Percentiles rank a stretch among this genome's conserved stretches.
Conservation (phyloP, 2,113 vertebrate genomes). For the Lycaon pictus region DNA sequence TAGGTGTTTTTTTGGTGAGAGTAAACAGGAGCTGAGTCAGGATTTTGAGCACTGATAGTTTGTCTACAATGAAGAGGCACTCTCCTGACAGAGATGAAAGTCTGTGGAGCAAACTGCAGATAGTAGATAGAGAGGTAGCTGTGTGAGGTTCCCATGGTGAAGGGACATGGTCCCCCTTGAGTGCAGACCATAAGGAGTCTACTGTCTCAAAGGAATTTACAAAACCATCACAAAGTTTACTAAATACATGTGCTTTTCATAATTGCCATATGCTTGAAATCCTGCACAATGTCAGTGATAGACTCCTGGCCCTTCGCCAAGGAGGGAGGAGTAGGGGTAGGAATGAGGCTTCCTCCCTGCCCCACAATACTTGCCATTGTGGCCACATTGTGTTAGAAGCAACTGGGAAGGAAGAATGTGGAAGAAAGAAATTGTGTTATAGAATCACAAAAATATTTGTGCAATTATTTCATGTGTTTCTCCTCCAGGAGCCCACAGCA, state of each 20-base stretch:
- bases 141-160: accelerated
- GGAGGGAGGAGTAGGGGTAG: no score
- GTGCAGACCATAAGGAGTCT: no score
- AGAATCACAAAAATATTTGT: background rate
- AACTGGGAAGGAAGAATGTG: background rate
- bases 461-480: background rate
- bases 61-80: background rate
- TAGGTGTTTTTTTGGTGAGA: background rate
- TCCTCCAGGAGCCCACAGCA: background rate
- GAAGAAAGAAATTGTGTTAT: background rate
- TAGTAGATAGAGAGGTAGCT: background rate
- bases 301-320: background rate
- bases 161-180: no score
- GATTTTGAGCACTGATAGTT: background rate
- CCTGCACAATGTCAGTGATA: background rate
- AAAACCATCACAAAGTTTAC: background rate
- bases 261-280: background rate
- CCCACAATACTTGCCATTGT: no score
- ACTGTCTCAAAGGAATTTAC: background rate
- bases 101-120: accelerated
- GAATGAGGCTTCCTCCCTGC: background rate
- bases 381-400: background rate
- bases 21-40: background rate
- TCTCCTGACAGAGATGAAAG: background rate
- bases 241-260: background rate